Evolutionary conservation across 2,888 invertebrate species (phyloP), one percentile per base, ranked within the genome.

Genomic region (Tiliacea aurago): DNA sequence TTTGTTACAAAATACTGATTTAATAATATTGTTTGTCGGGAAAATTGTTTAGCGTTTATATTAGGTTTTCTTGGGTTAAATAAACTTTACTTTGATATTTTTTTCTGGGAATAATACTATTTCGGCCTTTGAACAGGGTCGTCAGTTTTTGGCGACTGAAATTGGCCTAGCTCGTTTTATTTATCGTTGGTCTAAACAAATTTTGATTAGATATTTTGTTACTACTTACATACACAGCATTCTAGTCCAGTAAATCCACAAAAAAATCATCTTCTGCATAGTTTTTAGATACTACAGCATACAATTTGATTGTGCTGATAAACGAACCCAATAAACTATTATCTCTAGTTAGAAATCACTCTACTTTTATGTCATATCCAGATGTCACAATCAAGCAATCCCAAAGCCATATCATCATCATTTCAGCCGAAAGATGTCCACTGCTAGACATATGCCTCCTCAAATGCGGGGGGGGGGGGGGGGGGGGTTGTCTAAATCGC

Each of bases 1-100:
- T 82, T 82, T 83, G 78, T 78, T 67, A 67, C 33, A 41, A 68
- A 82, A 82, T 66, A 77, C 55, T 56, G 61, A 33, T 78, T 67
- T 74, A 53, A 61, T 51, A 45, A 49, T 51, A 53, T 56, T 82
- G 33, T 68, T 41, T 77, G 23, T 7, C 3, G 5, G 13, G 20
- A 41, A 68, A 62, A 78, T 78, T 82, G 45, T 51, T 65, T 13
- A 47, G 23, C 20, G 33, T 81, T 41, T 64, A 41, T 53, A 53
- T 59, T 59, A 64, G 41, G 20, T 28, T 81, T 65, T 28, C 15
- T 62, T 55, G n/a, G 49, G n/a, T 51, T 62, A 55, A 23, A 51
- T 76, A 76, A 51, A 66, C 20, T 51, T 82, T 62, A 11, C 28
- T 77, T 76, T 56, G 55, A 45, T 51, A n/a, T 56, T 37, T 56